Conservation (phyloP, 1,140 invertebrate genomes). For the Eriosoma lanigerum region DNA sequence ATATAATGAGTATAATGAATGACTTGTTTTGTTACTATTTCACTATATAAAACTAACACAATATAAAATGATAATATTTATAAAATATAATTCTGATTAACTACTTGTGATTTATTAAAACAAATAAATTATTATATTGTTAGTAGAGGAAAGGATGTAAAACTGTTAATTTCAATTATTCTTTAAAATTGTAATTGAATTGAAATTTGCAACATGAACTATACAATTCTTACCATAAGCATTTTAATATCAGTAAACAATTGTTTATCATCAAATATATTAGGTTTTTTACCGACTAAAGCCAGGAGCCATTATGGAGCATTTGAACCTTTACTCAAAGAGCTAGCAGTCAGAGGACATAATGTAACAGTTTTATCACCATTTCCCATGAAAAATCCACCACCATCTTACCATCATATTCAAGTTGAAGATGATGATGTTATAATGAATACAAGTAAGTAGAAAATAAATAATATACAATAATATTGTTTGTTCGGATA, state of each 20-base stretch:
- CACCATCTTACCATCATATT: slow-evolving; percentile 53
- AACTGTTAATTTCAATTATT: no score
- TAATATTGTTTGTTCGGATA: not conserved
- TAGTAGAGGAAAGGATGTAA: no score
- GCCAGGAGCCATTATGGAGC: slow-evolving; percentile 53
- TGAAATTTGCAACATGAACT: not conserved
- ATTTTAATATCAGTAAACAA: not conserved
- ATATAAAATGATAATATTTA: not conserved
- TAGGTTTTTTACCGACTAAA: slow-evolving; percentile 53
- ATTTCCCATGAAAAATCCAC: slow-evolving; percentile 51
- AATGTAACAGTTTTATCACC: slow-evolving; percentile 55
- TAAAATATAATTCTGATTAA: not conserved
- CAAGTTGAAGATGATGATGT: slow-evolving; percentile 30
- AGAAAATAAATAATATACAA: not conserved
- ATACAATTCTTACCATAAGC: not conserved
- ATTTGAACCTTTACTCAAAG: slow-evolving; percentile 51
- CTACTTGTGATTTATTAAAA: no score
- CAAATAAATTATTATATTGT: no score
- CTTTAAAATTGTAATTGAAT: not conserved
- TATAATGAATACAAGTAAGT: slow-evolving; percentile 5
- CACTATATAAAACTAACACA: not conserved
- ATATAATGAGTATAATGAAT: no score
- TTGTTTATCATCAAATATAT: slow-evolving; percentile 46
- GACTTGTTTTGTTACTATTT: no score
- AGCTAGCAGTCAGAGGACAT: slow-evolving; percentile 55